Percentiles rank a stretch among this genome's conserved stretches.
These are phyloP conservation scores for Penelope pileata DNA, from an alignment of 2,113 vertebrate species.

Conservation along the genomic window DNA sequence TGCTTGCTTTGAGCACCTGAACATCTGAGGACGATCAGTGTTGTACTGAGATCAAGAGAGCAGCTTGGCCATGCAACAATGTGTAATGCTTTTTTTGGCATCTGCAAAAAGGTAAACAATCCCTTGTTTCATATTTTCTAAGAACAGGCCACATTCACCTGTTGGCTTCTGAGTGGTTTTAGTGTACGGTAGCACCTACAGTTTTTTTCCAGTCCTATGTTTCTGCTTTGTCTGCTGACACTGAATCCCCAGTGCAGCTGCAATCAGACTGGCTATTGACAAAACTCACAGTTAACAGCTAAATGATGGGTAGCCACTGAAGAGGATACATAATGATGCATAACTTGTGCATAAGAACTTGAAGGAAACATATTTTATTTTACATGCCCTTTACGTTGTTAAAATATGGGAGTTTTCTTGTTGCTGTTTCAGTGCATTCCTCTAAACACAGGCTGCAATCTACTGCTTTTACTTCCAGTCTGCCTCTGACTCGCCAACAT, in stretches of 20 bases:
- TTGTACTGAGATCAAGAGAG: background rate
- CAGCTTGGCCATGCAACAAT: background rate
- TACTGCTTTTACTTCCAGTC: background rate
- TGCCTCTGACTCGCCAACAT: background rate
- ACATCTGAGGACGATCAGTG: background rate
- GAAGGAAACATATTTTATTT: background rate
- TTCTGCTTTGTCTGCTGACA: background rate
- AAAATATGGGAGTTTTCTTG: background rate
- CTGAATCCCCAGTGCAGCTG: background rate
- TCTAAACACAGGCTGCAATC: background rate
- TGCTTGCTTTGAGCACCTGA: background rate
- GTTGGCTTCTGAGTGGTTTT: background rate
- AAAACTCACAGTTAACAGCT: background rate
- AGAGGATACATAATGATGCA: background rate
- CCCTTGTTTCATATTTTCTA: background rate
- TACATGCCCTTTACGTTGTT: background rate
- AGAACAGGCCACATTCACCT: background rate
- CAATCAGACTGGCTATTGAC: background rate
- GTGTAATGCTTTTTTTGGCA: background rate
- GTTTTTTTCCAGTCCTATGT: background rate
- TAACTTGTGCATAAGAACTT: background rate
- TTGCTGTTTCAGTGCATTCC: background rate
- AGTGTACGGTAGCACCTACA: fast-evolving
- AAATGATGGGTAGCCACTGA: background rate
- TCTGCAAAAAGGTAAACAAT: background rate